Percentiles rank a stretch among this genome's conserved stretches.
Evolutionary conservation across 2,113 vertebrate genomes (phyloP).

Genomic region (Loxodonta africana): DNA sequence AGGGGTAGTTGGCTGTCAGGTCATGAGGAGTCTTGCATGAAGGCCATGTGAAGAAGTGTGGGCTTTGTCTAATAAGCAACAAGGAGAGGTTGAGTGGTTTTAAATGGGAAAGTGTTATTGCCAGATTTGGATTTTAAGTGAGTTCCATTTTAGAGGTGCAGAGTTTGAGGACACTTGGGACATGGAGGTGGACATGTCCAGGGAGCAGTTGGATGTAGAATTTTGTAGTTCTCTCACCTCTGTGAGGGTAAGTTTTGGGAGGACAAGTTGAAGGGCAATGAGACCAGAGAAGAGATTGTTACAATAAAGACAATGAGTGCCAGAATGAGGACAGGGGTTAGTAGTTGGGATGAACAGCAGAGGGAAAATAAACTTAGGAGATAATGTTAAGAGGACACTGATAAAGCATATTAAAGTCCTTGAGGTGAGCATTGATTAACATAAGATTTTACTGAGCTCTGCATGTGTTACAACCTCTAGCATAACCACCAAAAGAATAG

Average conservation of each 20-base stretch:
- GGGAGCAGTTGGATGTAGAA: too few relatives aligned
- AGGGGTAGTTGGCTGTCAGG: too few relatives aligned
- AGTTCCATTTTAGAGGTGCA: too few relatives aligned
- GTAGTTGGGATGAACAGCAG: neutral
- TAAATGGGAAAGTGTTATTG: too few relatives aligned
- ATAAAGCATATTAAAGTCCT: neutral
- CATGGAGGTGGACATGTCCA: too few relatives aligned
- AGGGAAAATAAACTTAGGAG: neutral
- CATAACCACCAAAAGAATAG: neutral
- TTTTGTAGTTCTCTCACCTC: neutral
- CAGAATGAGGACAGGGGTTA: neutral
- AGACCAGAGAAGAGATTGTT: neutral
- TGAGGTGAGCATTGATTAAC: neutral
- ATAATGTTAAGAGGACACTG: rapidly evolving
- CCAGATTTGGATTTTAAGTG: neutral
- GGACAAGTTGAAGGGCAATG: neutral
- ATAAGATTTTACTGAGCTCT: neutral
- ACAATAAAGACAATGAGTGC: neutral
- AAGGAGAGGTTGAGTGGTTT: neutral
- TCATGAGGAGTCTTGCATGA: neutral
- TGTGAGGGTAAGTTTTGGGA: neutral
- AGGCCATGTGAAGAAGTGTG: neutral
- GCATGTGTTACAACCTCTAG: neutral
- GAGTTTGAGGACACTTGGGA: too few relatives aligned
- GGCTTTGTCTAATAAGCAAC: neutral